Base-by-base conservation (phyloP, 37 sponge, comb jelly and placozoan genomes). In the Cliona cf. orientalis region DNA sequence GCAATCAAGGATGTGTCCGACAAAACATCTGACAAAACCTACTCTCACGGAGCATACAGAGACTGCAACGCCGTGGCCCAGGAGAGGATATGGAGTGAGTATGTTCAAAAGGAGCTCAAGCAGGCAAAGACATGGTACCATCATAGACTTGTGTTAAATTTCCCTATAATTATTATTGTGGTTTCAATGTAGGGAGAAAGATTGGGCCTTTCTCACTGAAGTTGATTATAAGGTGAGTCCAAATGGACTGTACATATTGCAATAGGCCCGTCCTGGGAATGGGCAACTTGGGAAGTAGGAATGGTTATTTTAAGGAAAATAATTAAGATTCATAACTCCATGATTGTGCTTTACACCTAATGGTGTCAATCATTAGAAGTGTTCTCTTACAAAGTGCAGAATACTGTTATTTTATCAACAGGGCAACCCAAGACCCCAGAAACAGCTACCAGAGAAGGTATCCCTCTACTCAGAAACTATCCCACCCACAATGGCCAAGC, bases 1-100 rank as follows among this genome's bases (percentile, higher is more conserved):
- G 55, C 49, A 29, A 70, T 85, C n/a, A 44, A 71, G 39, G 78
- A 67, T 25, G 75, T 55, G 21, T 45, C 63, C 0, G 58, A 46
- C 14, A 60, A 7, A 31, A 9, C 6, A 33, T 17, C 80, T 41
- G 57, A 61, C 31, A 63, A 72, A 53, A 71, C 66, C 0, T 64
- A 65, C 56, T 2, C 65, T 46, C 59, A 70, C 1, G 46, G 41
- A 22, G 81, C 45, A 6, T 73, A 79, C 71, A 45, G 75, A 21
- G 44, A 82, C 36, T 91, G 91, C 67, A 91, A 91, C 46, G 79
- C 46, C 17, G 91, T 91, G 25, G 79, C 83, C 1, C 87, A 91
- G 64, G 84, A 86, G 59, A 70, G 60, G 31, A 78, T 91, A 37
- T 91, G 91, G 91, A 66, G 41, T n/a, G 91, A 91, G 53, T 53